phyloP scores from a whole-genome alignment of 2,113 vertebrate genomes.

The Perca fluviatilis region DNA sequence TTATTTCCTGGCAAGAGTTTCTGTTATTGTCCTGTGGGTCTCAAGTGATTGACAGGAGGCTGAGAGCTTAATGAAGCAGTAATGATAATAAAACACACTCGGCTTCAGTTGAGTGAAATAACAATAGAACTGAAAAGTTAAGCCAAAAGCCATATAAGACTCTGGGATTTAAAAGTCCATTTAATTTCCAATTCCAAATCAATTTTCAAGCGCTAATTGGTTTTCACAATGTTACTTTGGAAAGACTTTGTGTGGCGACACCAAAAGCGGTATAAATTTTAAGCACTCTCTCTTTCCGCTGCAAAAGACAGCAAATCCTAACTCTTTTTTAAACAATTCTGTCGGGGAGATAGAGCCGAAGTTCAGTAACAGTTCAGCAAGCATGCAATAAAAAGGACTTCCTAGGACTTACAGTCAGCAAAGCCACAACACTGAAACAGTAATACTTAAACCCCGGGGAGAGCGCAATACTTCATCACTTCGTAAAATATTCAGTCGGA shows the following conservation, averaged over 20 bases:
- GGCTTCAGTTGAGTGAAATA: neutral
- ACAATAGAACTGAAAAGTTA: neutral
- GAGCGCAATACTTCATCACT: neutral
- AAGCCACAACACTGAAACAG: neutral
- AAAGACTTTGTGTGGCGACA: neutral
- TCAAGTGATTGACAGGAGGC: slow-evolving; percentile 12
- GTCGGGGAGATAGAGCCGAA: neutral
- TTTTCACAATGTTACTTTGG: slow-evolving; percentile 2
- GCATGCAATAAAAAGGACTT: neutral
- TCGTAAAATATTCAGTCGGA: slow-evolving; percentile 26
- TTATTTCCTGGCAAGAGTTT: neutral
- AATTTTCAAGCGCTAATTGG: neutral
- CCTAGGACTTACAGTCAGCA: neutral
- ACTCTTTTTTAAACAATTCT: neutral
- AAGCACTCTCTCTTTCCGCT: neutral
- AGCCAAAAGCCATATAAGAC: neutral
- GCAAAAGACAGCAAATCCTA: neutral
- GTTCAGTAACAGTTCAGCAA: neutral
- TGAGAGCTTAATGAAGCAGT: neutral
- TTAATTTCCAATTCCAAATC: neutral
- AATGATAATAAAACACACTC: neutral
- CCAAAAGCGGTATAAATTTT: no score
- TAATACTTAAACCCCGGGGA: neutral
- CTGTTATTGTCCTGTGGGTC: neutral
- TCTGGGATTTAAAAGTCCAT: slow-evolving; percentile 1